Evolutionary conservation across 2,888 invertebrate species (phyloP), one percentile per base, ranked within the genome.

Genomic region (Parnassius mnemosyne): DNA sequence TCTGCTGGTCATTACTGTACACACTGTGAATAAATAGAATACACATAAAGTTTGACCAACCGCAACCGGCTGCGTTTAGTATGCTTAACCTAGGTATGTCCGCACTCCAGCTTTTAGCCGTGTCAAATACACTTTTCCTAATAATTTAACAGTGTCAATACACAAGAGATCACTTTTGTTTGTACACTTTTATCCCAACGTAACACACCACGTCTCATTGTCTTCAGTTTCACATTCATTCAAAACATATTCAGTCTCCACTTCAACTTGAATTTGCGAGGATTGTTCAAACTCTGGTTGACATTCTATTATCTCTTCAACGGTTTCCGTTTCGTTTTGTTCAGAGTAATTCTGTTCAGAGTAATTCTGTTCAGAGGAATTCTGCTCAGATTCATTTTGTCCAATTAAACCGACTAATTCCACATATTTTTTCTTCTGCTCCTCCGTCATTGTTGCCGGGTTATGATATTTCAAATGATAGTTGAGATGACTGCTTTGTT

Each of bases 401-500:
- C 25, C 55, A 9, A 56, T 56, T 13, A 56, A n/a, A 0, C 76
- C 75, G 2, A 85, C 67, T 1, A 85, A 57, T n/a, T 79, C 72
- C 0, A 73, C 68, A 50, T 84, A 87, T 59, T 81, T 83, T 0
- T 61, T 60, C 53, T 73, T 72, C 62, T 89, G 85, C 3, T 84
- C 80, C 0, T 81, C 81, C 0, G 79, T 81, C 81, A 87, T 75
- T 1, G 74, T 73, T 0, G 76, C 72, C 0, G 82, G 79, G 43
- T 81, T 81, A 59, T 92, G 92, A 42, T 84, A 83, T 54, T 83
- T 83, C 0, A 92, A 66, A 57, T 92, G 92, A 20, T 88, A 90
- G 64, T 89, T 91, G 0, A 91, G 63, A 57, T 92, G 91, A 47
- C 85, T 86, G 69, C 84, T 83, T 59, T 92, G 92, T 49, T 88